Conservation (phyloP, 2,797 vertebrate genomes). For the Hyperoplus immaculatus region DNA sequence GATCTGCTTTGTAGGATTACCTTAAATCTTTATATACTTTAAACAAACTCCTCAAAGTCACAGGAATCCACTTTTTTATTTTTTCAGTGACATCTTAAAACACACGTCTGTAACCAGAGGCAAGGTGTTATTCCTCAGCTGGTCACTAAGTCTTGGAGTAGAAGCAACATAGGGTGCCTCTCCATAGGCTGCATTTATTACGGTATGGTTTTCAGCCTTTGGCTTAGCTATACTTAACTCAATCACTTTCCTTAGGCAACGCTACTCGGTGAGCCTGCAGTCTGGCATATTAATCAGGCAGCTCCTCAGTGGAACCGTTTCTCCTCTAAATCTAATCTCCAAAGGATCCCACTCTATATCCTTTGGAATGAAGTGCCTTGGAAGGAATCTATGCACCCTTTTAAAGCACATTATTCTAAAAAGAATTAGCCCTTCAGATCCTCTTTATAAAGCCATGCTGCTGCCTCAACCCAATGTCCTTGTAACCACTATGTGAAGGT, state of each 20-base stretch:
- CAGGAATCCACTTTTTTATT: neutral
- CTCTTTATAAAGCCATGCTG: neutral
- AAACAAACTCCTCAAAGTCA: slow-evolving; percentile 17
- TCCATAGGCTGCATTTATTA: slow-evolving; percentile 46
- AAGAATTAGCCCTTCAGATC: slow-evolving; percentile 8
- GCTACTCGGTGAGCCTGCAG: slow-evolving; percentile 41
- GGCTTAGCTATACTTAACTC: slow-evolving; percentile 44
- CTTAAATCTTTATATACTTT: neutral
- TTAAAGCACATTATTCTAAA: slow-evolving; percentile 23
- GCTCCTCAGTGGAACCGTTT: slow-evolving; percentile 39
- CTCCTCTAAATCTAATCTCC: slow-evolving; percentile 55
- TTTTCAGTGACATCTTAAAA: slow-evolving; percentile 1
- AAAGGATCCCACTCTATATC: slow-evolving; percentile 35
- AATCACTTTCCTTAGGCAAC: slow-evolving; percentile 50
- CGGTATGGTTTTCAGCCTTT: slow-evolving; percentile 34
- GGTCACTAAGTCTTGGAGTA: slow-evolving; percentile 19
- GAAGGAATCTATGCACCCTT: slow-evolving; percentile 36
- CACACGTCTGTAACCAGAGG: slow-evolving; percentile 8
- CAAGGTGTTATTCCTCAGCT: slow-evolving; percentile 15
- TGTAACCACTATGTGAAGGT: neutral
- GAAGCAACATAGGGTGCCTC: slow-evolving; percentile 22
- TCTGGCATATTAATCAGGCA: slow-evolving; percentile 62
- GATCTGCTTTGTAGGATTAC: neutral
- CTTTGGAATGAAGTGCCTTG: slow-evolving; percentile 35
- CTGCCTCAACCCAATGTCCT: neutral